A percentile compares a stretch with the other conserved stretches of the same genome.
Conservation (phyloP, 2,888 invertebrate species). For the Plutella xylostella region DNA sequence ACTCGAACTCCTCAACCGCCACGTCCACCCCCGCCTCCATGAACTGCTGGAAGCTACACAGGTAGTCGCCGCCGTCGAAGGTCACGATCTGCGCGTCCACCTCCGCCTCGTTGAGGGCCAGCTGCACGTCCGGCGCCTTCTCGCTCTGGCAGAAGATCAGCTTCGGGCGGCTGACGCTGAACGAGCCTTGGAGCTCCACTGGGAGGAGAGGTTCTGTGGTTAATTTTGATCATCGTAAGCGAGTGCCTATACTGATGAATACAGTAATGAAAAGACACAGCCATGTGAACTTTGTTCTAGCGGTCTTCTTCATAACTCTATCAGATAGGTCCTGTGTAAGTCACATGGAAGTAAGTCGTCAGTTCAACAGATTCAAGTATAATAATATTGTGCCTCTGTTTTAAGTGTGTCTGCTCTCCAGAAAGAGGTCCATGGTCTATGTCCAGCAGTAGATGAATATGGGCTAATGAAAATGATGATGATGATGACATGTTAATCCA, state of each 20-base stretch:
- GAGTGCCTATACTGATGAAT: too few relatives aligned
- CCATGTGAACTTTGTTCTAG: too few relatives aligned
- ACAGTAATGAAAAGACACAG: too few relatives aligned
- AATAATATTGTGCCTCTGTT: not conserved
- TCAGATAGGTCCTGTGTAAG: too few relatives aligned
- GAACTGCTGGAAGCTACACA: constrained; percentile 30
- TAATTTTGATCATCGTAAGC: too few relatives aligned
- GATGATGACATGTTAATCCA: not conserved
- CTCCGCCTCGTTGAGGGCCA: constrained; percentile 28
- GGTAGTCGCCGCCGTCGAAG: constrained; percentile 35
- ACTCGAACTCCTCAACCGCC: not conserved
- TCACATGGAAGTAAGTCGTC: too few relatives aligned
- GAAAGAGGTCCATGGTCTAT: not conserved
- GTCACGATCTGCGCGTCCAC: constrained; percentile 31
- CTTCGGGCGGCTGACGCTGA: constrained; percentile 32
- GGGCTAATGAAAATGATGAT: not conserved
- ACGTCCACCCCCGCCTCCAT: constrained; percentile 19
- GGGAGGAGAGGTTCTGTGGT: too few relatives aligned
- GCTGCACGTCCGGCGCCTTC: constrained; percentile 30
- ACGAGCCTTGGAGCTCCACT: constrained; percentile 35
- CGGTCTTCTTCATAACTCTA: too few relatives aligned
- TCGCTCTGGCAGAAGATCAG: constrained; percentile 44
- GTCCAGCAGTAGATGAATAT: not conserved
- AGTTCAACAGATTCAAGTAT: too few relatives aligned
- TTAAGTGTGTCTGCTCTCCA: not conserved